These are phyloP conservation scores for Nemopilema nomurai DNA, from an alignment of 30 jellyfish, hydroid and myxozoan species.

Conservation along the genomic window DNA sequence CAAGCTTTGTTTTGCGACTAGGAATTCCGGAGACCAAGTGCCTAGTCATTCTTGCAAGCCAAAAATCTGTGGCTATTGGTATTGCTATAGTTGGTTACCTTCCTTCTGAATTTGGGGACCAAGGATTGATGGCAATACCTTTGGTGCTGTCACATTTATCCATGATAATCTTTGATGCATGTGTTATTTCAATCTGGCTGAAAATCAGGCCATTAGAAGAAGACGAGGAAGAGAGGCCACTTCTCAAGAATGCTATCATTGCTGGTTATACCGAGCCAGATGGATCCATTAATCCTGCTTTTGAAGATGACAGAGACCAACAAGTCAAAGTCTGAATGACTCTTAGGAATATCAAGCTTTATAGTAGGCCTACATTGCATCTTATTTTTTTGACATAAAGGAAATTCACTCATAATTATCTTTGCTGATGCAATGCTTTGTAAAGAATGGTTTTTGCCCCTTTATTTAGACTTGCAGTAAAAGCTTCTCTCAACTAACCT, in stretches of 20 bases:
- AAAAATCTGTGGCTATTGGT: constrained; percentile 85
- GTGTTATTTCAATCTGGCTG: constrained; percentile 81
- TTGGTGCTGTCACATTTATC: constrained; percentile 75
- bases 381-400: too few species aligned
- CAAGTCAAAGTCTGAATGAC: not conserved
- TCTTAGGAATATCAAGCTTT: not conserved
- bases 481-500: too few species aligned
- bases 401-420: too few species aligned
- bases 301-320: not conserved
- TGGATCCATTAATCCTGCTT: constrained; percentile 13
- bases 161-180: constrained; percentile 78
- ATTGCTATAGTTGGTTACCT: constrained; percentile 70
- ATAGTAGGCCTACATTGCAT: too few species aligned
- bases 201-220: constrained; percentile 46
- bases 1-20: constrained; percentile 60
- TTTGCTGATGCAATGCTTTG: too few species aligned
- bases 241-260: constrained; percentile 28
- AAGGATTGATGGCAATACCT: constrained; percentile 84
- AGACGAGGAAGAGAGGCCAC: constrained; percentile 62
- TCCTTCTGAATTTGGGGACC: constrained; percentile 77
- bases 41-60: constrained; percentile 84
- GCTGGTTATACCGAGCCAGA: constrained; percentile 64
- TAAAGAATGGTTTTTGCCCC: too few species aligned
- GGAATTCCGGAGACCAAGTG: constrained; percentile 59
- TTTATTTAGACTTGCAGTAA: too few species aligned